phyloP scores from a whole-genome alignment of 2,797 vertebrate genomes.

The Gorsachius magnificus region DNA sequence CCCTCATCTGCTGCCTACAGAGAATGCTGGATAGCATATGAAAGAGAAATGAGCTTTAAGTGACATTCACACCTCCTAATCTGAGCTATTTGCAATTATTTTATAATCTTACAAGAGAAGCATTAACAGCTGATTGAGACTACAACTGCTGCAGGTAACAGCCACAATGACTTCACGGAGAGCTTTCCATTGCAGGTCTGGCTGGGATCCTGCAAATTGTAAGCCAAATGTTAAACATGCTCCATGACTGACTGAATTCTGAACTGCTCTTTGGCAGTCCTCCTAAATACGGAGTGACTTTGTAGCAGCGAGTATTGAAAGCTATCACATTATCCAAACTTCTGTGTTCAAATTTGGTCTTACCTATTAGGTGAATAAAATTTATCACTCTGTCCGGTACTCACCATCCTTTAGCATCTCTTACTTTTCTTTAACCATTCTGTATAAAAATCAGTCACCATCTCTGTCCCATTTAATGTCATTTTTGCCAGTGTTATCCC shows the following conservation, averaged over 20 bases:
- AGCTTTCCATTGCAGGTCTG: not conserved
- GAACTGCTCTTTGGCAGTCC: not conserved
- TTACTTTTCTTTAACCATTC: not conserved
- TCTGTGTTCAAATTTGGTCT: not conserved
- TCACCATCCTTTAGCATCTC: not conserved
- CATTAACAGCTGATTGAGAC: slow-evolving; percentile 43
- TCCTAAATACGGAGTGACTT: not conserved
- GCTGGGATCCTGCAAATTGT: slow-evolving; percentile 36
- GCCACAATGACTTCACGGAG: not conserved
- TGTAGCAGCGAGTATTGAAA: not conserved
- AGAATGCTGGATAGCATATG: not conserved
- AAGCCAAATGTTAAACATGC: slow-evolving; percentile 55
- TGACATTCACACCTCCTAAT: slow-evolving; percentile 54
- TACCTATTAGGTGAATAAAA: not conserved
- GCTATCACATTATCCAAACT: not conserved
- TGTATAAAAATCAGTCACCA: not conserved
- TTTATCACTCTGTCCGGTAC: not conserved
- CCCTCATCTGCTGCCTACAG: slow-evolving; percentile 49
- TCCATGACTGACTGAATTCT: slow-evolving; percentile 16
- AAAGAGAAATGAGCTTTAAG: slow-evolving; percentile 55
- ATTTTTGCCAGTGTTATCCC: not conserved
- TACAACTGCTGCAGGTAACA: slow-evolving; percentile 37
- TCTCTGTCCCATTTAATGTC: not conserved
- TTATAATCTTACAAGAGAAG: slow-evolving; percentile 50
- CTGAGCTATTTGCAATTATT: slow-evolving; percentile 61